These are phyloP conservation scores for Stegodyphus dumicola DNA, from an alignment of 1,140 invertebrate species.

Conservation along the genomic window DNA sequence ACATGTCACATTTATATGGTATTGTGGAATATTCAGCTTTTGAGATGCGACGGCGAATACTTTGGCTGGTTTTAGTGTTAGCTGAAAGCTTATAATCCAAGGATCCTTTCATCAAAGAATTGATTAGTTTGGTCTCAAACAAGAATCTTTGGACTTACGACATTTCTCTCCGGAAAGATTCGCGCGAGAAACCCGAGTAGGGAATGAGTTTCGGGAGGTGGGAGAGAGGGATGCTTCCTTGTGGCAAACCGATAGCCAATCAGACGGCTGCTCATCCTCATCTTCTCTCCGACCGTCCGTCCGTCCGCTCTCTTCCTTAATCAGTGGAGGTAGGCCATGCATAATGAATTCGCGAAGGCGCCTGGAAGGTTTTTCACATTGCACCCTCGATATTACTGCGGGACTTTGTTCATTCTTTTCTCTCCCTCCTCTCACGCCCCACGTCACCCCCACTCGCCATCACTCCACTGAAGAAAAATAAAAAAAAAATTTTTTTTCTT, in stretches of 20 bases:
- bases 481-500: too few relatives aligned
- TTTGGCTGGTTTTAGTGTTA: too few relatives aligned
- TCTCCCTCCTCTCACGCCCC: neutral
- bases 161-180: too few relatives aligned
- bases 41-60: too few relatives aligned
- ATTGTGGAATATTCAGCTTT: too few relatives aligned
- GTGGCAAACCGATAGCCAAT: conserved; percentile 57
- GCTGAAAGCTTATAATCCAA: too few relatives aligned
- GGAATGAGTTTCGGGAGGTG: neutral
- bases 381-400: neutral
- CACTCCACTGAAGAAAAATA: neutral
- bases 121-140: too few relatives aligned
- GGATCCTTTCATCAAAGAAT: too few relatives aligned
- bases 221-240: conserved; percentile 26
- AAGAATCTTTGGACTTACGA: too few relatives aligned
- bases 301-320: conserved; percentile 25
- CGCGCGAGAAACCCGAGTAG: too few relatives aligned
- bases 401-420: neutral
- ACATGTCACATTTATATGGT: too few relatives aligned
- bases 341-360: conserved; percentile 54
- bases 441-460: neutral
- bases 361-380: conserved; percentile 50
- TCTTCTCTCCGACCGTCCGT: conserved; percentile 26
- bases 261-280: conserved; percentile 35
- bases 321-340: conserved; percentile 44